phyloP scores from a whole-genome alignment of 2,113 vertebrate genomes.

The Helogale parvula region DNA sequence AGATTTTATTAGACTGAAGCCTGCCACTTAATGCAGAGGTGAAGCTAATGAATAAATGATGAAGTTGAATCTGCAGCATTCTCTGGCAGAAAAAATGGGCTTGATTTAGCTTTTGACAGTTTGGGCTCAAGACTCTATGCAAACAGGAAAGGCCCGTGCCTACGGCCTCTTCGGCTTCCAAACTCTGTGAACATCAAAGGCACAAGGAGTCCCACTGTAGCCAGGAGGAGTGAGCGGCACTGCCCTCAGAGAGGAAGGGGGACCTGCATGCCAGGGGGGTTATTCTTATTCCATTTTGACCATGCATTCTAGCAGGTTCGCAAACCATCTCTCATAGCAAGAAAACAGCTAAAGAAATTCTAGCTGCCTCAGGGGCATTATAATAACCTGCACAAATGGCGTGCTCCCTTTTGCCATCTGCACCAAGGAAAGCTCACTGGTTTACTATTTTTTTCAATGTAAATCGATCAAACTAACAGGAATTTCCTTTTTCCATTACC shows the following conservation, averaged over 20 bases:
- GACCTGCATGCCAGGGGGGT: background rate
- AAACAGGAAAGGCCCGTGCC: background rate
- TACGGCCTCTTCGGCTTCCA: background rate
- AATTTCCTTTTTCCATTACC: background rate
- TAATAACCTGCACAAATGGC: background rate
- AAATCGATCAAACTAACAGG: background rate
- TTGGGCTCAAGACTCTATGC: background rate
- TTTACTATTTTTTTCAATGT: background rate
- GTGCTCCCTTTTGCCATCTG: background rate
- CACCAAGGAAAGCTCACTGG: background rate
- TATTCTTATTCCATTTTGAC: background rate
- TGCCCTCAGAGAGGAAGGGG: background rate
- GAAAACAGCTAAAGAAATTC: background rate
- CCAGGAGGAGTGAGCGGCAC: background rate
- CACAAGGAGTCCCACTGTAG: accelerated
- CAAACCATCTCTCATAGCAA: background rate
- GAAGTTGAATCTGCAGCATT: background rate
- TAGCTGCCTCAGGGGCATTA: background rate
- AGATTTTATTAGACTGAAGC: background rate
- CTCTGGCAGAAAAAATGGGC: background rate
- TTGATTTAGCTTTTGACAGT: background rate
- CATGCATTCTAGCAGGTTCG: background rate
- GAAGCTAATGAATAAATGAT: background rate
- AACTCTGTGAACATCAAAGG: background rate
- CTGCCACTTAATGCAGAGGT: background rate